Base-by-base conservation (phyloP, 2,888 invertebrate species). In the Noctuana brunneofusca region DNA sequence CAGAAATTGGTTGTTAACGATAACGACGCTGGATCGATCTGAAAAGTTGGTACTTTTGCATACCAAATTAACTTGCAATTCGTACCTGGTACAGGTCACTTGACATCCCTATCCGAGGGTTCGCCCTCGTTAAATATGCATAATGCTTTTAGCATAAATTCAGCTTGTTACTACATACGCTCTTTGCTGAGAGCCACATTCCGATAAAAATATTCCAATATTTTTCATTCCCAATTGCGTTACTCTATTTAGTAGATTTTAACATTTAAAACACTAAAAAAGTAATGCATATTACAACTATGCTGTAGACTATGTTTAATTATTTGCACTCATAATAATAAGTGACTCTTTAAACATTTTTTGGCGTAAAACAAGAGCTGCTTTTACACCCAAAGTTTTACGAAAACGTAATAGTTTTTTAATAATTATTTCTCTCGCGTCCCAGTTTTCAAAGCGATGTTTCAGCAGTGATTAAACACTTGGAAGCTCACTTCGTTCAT, bases 61-160 rank as follows among this genome's bases (percentile, higher is more conserved):
- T n/a, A n/a, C n/a, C n/a, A n/a, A n/a, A n/a, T n/a, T n/a, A n/a
- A n/a, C n/a, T n/a, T n/a, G n/a, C n/a, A n/a, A n/a, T n/a, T n/a
- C n/a, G n/a, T n/a, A n/a, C n/a, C n/a, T n/a, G n/a, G n/a, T n/a
- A n/a, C n/a, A n/a, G n/a, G n/a, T n/a, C n/a, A n/a, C n/a, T n/a
- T n/a, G n/a, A n/a, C n/a, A n/a, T n/a, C n/a, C n/a, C n/a, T n/a
- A n/a, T n/a, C n/a, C 32, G 30, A 30, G 30, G 30, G 9, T 30
- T 8, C 30, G 35, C 18, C 24, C 54, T 54, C 35, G 48, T 62
- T 62, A 62, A 62, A 55, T 55, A 62, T 62, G 60, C 46, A 62
- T 55, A 62, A 62, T 62, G 60, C 60, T 62, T 55, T 62, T 55
- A 62, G 60, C 60, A 62, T 62, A 62, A 62, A 62, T 62, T 62